A percentile compares a stretch with the other conserved stretches of the same genome.
These are phyloP conservation scores for Numida meleagris DNA, from an alignment of 2,113 vertebrate species.

Conservation along the genomic window DNA sequence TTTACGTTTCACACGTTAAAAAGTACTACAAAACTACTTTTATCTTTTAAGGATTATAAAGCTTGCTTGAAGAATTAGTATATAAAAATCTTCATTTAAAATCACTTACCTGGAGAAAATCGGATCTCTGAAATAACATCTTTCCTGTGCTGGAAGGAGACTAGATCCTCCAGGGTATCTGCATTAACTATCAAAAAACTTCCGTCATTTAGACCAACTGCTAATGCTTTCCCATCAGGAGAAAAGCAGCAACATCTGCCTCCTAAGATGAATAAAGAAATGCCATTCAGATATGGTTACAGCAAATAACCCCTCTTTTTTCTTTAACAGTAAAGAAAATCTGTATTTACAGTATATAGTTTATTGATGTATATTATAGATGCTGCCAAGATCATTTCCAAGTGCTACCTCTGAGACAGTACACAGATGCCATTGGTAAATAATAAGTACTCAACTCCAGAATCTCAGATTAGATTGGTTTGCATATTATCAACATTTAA, in stretches of 20 bases:
- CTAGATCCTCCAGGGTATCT: constrained; percentile 96
- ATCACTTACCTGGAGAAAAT: constrained; percentile 92
- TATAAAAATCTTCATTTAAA: neutral
- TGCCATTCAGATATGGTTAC: neutral
- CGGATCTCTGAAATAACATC: constrained; percentile 97
- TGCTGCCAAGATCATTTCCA: neutral
- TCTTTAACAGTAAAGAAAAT: neutral
- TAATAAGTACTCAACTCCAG: neutral
- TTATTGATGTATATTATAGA: neutral
- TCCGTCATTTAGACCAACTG: constrained; percentile 95
- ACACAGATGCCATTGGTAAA: neutral
- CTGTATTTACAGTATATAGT: neutral
- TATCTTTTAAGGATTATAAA: neutral
- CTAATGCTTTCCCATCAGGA: constrained; percentile 95
- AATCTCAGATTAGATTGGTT: neutral
- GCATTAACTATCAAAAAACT: constrained; percentile 97
- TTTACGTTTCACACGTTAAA: neutral
- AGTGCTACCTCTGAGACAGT: neutral
- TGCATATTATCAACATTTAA: neutral
- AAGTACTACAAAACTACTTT: neutral
- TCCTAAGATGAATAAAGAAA: constrained; percentile 76
- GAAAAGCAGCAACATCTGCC: constrained; percentile 99
- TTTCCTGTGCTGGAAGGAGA: constrained; percentile 98
- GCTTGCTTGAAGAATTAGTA: neutral
- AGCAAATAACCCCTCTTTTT: neutral